Evolutionary conservation across 2,888 invertebrate genomes (phyloP), one percentile per base, ranked within the genome.

Genomic region (Nymphalis polychloros): DNA sequence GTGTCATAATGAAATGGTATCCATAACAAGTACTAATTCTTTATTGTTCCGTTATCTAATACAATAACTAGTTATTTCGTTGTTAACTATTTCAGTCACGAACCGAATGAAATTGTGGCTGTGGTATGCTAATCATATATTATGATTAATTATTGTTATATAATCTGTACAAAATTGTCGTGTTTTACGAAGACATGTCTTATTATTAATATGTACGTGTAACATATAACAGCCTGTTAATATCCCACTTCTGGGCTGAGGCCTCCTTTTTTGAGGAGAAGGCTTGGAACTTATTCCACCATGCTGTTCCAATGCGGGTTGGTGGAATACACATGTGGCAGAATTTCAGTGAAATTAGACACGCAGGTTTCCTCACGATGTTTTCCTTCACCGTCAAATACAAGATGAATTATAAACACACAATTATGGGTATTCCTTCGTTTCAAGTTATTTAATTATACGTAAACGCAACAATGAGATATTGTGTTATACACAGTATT

Each of bases 1-100:
- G 79, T 79, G 83, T 83, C 85, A 83, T 80, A 80, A 81, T 81
- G 80, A 78, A 81, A 81, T 76, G 78, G 74, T 75, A 70, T 71
- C 72, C 73, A 74, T 71, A 74, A 76, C 74, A 70, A 76, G 72
- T 71, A 76, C 67, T 74, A 75, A 72, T 78, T 79, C 78, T 80
- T 82, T 85, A 85, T 81, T 83, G 84, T 86, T 85, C 81, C 81
- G 82, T 84, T 88, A 89, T 87, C 85, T 88, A 87, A 90, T 88
- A 87, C 85, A 89, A 88, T 90, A 87, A 89, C 84, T 78, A 83
- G 81, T 85, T 83, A 86, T 89, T 90, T 86, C 77, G 81, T 86
- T 80, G 87, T 87, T 81, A 82, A 76, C 78, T 69, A 71, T 73
- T 79, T 75, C 74, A 82, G 88, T 90, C 90, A 90, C 90, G 90